phyloP scores from a whole-genome alignment of 2,113 vertebrate genomes.

The Chamaetylas fuelleborni region DNA sequence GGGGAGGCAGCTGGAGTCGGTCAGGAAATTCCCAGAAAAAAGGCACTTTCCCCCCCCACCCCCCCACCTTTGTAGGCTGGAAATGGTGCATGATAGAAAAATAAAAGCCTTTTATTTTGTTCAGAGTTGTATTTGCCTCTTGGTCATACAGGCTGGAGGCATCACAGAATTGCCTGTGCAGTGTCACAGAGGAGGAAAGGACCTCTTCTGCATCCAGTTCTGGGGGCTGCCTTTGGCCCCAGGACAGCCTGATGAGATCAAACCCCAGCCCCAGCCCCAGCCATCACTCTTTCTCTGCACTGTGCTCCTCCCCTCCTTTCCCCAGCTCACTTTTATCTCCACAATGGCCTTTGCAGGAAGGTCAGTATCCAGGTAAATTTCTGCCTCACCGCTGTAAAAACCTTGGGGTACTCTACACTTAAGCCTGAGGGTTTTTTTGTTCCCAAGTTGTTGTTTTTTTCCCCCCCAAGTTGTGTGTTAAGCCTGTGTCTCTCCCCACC shows the following conservation, averaged over 20 bases:
- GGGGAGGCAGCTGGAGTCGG: neutral
- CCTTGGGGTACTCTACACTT: neutral
- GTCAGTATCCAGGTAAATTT: neutral
- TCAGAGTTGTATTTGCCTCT: neutral
- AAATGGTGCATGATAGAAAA: neutral
- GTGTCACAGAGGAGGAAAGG: neutral
- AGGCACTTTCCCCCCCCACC: neutral
- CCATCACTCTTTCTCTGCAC: neutral
- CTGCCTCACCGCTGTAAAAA: neutral
- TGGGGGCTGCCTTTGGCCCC: rapidly evolving
- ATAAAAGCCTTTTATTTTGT: neutral
- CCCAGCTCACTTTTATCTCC: neutral
- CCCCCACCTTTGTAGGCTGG: neutral
- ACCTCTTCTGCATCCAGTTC: neutral
- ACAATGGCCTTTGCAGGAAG: neutral
- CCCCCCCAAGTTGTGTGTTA: neutral
- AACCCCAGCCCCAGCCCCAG: neutral
- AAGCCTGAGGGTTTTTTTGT: neutral
- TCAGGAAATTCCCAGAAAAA: slow-evolving; percentile 21
- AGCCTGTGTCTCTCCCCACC: neutral
- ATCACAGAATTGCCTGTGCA: neutral
- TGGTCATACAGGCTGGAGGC: neutral
- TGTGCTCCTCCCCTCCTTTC: neutral
- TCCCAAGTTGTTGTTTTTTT: no score
- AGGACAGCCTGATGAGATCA: neutral